phyloP scores from a whole-genome alignment of 1,140 invertebrate genomes.

The Saxidomus purpurata region DNA sequence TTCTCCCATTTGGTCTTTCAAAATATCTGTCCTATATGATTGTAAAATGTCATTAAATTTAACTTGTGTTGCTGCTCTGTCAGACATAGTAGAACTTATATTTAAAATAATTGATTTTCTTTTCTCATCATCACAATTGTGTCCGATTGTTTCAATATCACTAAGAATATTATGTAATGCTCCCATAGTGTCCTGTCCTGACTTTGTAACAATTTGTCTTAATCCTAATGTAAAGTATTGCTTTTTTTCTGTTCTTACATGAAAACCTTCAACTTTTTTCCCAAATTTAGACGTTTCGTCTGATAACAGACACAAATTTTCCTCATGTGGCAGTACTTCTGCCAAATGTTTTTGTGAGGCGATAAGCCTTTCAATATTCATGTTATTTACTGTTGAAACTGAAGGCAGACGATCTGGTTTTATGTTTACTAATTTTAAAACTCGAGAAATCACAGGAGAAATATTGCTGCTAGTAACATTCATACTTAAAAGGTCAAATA shows the following conservation, averaged over 20 bases:
- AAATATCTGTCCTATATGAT: slow-evolving; percentile 50
- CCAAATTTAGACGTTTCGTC: slow-evolving; percentile 68
- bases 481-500: slow-evolving; percentile 4
- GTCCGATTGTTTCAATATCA: slow-evolving; percentile 2
- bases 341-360: slow-evolving; percentile 41
- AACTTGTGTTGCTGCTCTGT: slow-evolving; percentile 59
- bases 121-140: slow-evolving; percentile 16
- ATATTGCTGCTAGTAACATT: slow-evolving; percentile 50
- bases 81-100: slow-evolving; percentile 70
- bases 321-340: not conserved
- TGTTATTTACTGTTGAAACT: slow-evolving; percentile 47
- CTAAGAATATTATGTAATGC: slow-evolving; percentile 42
- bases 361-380: slow-evolving; percentile 45
- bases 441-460: slow-evolving; percentile 20
- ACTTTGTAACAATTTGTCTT: slow-evolving; percentile 58
- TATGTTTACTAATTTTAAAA: slow-evolving; percentile 27
- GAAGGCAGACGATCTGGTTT: slow-evolving; percentile 39
- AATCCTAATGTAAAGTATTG: slow-evolving; percentile 38
- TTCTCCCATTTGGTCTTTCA: slow-evolving; percentile 47
- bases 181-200: not conserved
- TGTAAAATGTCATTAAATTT: slow-evolving; percentile 65
- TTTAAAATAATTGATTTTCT: slow-evolving; percentile 58
- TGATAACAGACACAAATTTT: slow-evolving; percentile 45
- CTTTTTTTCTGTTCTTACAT: slow-evolving; percentile 33
- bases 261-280: slow-evolving; percentile 55